These are phyloP conservation scores for Eurystomus glaucurus DNA, from an alignment of 2,797 vertebrate genomes.

Conservation along the genomic window DNA sequence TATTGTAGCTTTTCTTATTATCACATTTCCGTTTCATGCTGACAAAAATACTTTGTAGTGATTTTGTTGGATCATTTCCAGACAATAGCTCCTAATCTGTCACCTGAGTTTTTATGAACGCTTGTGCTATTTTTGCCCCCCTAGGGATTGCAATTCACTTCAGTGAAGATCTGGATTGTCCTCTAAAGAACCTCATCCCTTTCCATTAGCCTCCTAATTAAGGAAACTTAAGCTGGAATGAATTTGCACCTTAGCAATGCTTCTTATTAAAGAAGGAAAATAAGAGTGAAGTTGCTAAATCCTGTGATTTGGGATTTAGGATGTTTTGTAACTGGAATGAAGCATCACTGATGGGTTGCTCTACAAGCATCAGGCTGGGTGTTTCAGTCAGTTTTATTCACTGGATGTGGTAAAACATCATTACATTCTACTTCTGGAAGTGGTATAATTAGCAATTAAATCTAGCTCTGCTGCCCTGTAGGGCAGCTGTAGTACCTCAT, in stretches of 20 bases:
- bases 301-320: background rate
- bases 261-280: background rate
- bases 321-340: background rate
- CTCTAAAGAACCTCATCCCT: background rate
- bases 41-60: background rate
- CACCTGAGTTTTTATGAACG: background rate
- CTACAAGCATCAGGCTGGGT: background rate
- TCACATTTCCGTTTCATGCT: background rate
- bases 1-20: conserved; percentile 17
- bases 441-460: background rate
- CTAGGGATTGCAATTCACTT: background rate
- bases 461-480: background rate
- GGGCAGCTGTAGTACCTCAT: background rate
- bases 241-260: background rate
- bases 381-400: background rate
- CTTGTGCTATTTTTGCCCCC: background rate
- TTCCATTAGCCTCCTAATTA: background rate
- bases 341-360: background rate
- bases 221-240: background rate
- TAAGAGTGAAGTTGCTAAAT: background rate
- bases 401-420: background rate
- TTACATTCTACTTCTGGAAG: background rate
- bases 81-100: background rate
- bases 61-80: background rate
- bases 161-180: background rate